These are phyloP conservation scores for Panthera leo DNA, from an alignment of 2,113 vertebrate species.

Conservation along the genomic window DNA sequence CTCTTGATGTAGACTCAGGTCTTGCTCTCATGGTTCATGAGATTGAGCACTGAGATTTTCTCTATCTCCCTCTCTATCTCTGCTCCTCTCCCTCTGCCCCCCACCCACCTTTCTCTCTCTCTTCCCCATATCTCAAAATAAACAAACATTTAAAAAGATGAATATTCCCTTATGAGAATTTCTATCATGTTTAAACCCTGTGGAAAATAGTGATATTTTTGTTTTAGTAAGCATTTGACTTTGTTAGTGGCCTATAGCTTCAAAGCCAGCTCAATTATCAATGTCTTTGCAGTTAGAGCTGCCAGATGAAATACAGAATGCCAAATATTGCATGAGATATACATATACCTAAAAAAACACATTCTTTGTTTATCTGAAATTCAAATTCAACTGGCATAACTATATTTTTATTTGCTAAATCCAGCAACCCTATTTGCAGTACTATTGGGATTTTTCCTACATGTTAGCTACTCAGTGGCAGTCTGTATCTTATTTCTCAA, in stretches of 20 bases:
- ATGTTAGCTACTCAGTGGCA: background rate
- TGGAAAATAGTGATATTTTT: background rate
- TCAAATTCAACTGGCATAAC: background rate
- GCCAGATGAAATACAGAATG: background rate
- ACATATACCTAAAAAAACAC: background rate
- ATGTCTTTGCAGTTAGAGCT: background rate
- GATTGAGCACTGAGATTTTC: no score
- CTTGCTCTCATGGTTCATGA: no score
- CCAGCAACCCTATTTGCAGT: background rate
- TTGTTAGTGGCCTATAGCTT: background rate
- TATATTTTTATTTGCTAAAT: slow-evolving; percentile 7
- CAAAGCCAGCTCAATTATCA: background rate
- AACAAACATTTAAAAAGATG: background rate
- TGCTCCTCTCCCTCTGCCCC: no score
- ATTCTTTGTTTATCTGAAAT: background rate
- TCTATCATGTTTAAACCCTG: background rate
- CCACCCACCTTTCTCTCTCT: no score
- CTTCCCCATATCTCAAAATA: no score
- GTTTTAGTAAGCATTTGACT: background rate
- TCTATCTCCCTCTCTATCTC: no score
- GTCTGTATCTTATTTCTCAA: background rate
- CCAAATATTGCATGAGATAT: background rate
- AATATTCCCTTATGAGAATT: background rate
- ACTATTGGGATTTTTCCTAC: background rate
- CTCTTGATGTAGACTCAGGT: no score